Evolutionary conservation across 92 coral and sea anemone species (phyloP).

Genomic region (Porites rus): DNA sequence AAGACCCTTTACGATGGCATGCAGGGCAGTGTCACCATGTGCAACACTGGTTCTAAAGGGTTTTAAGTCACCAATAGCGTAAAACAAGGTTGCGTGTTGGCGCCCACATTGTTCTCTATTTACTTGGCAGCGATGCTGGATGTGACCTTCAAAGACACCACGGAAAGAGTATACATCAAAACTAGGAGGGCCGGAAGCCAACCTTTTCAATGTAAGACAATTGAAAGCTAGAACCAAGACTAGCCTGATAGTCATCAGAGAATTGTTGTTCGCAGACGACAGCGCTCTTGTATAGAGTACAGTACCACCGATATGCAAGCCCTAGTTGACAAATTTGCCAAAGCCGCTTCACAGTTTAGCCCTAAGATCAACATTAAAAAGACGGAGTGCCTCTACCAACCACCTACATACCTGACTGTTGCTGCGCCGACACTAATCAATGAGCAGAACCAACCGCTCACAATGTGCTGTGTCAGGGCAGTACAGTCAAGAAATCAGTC

Average conservation of each 20-base stretch:
- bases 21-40: slow-evolving; percentile 2
- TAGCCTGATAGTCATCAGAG: background rate
- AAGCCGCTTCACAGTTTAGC: no score
- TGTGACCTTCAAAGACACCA: background rate
- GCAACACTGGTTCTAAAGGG: slow-evolving; percentile 11
- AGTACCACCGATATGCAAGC: no score
- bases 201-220: background rate
- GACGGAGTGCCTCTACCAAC: no score
- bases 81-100: background rate
- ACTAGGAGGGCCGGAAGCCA: background rate
- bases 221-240: background rate
- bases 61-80: background rate
- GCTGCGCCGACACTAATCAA: no score
- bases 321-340: no score
- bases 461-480: no score
- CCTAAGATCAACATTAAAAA: no score
- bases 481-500: no score
- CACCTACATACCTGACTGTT: no score
- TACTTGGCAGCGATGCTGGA: slow-evolving; percentile 8
- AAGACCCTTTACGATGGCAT: background rate
- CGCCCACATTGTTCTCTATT: slow-evolving; percentile 21
- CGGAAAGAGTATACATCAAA: background rate
- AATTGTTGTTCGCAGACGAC: no score
- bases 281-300: no score
- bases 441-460: no score